Conservation (phyloP, 1,140 invertebrate genomes). For the Lepidurus couesii region DNA sequence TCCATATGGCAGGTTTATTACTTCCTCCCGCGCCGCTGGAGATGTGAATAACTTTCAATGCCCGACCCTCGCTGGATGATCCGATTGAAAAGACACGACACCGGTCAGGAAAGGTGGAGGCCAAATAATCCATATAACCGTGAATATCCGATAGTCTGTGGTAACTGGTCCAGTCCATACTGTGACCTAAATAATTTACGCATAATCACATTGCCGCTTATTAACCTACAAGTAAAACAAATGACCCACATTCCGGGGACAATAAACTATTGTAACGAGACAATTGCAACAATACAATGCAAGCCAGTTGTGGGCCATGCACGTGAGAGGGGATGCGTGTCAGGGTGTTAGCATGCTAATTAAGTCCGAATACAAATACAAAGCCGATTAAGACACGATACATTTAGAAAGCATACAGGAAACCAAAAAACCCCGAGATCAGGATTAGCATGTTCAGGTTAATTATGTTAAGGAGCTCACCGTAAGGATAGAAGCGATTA, state of each 20-base stretch:
- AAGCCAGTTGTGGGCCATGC: too few relatives aligned
- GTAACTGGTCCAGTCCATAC: conserved; percentile 22
- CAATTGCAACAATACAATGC: neutral
- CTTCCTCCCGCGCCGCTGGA: conserved; percentile 46
- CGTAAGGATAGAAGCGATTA: neutral
- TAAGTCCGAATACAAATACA: neutral
- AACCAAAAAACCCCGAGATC: neutral
- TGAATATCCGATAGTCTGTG: conserved; percentile 53
- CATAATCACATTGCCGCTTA: neutral
- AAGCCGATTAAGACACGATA: neutral
- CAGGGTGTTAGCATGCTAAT: neutral
- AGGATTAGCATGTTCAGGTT: neutral
- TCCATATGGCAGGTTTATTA: conserved; percentile 53
- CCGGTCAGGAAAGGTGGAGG: conserved; percentile 59
- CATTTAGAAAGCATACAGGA: neutral
- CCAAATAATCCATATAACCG: conserved; percentile 67
- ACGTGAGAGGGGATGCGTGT: neutral
- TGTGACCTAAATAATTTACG: conserved; percentile 22
- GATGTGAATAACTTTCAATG: conserved; percentile 63
- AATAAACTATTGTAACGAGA: neutral
- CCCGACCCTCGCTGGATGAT: conserved; percentile 64
- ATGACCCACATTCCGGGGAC: neutral
- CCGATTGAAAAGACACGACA: conserved; percentile 66
- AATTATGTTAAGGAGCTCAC: neutral
- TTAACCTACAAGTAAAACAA: neutral